Base-by-base conservation (phyloP, 1,140 invertebrate genomes). In the Phortica variegata region DNA sequence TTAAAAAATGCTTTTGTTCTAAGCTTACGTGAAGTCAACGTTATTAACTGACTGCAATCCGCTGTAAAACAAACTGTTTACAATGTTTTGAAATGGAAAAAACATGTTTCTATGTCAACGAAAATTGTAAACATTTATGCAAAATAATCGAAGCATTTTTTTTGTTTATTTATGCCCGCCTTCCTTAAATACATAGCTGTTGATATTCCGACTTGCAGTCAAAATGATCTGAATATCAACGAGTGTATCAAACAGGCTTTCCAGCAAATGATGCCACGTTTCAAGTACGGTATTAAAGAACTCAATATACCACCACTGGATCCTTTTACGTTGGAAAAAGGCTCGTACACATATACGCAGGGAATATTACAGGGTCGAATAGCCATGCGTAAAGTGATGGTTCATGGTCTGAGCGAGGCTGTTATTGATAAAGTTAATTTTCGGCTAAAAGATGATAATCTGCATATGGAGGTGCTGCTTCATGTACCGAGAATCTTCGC, bases 251-350 rank as follows among this genome's bases (percentile, higher is more conserved):
- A 56, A 23, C 55, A 63, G 41, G 65, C 56, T 32, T 61, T 76
- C 18, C 57, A 71, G 44, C 26, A 69, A 37, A 37, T 76, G 40
- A 56, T 59, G 38, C 63, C 71, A 45, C 58, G 60, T 29, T 55
- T 71, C 18, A 66, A 60, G 34, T 39, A 70, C 36, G 73, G 73
- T 38, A 60, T 66, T 34, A 59, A 51, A 15, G 58, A 71, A 15
- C 41, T 74, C 16, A 72, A 74, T 38, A 69, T 76, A 33, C 74
- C 73, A 37, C 49, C 71, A 2, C 50, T 76, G 43, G 74, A 76
- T 51, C 74, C 74, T 26, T 65, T 73, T 45, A 45, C 49, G 34
- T 43, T 75, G 45, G 58, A 58, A 21, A 60, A 61, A 18, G 57
- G 59, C 13, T 58, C 54, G 13, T 61, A 65, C 17, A 56, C 52